Base-by-base conservation (phyloP, 2,888 invertebrate species). In the Empis livida region DNA sequence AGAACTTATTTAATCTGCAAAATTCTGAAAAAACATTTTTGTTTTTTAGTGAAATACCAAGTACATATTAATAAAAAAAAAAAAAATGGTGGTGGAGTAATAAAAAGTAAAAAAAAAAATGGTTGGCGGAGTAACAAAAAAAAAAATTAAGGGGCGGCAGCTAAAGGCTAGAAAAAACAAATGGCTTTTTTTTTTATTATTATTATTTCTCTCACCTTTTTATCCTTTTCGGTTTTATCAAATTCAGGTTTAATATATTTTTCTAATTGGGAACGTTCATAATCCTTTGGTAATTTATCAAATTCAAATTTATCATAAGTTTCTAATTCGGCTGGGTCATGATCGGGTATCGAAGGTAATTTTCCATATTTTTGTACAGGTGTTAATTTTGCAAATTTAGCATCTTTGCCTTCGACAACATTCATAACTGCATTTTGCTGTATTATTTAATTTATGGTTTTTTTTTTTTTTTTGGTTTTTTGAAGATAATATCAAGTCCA, bases 181-280 rank as follows among this genome's bases (percentile, higher is more conserved):
- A 44, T n/a, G n/a, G n/a, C n/a, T n/a, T n/a, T n/a, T n/a, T 15
- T 20, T 39, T 45, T 45, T 11, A 13, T 20, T 39, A 37, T 13
- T 20, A 23, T 15, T 13, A 14, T 10, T 43, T 13, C 15, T 20
- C 53, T 61, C 61, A 62, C 61, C 61, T 61, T 58, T n/a, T 23
- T 9, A 17, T 32, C 39, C 23, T 1, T 20, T 20, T 57, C 70
- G 57, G 63, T 68, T 50, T 73, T 74, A 13, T 70, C 70, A 44
- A 72, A 63, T 45, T 69, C 56, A 5, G 53, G 65, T 51, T 73
- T 71, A 59, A 79, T 77, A 58, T 74, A 81, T 65, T 73, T 76
- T 61, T 83, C 82, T 55, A 83, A 72, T 6, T 79, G 78, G 14
- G 83, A 78, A 55, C 81, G 75, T n/a, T 84, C 82, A 60, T 84